Evolutionary conservation across 2,797 vertebrate genomes (phyloP), one percentile per base, ranked within the genome.

Genomic region (Enteromius fasciolatus): DNA sequence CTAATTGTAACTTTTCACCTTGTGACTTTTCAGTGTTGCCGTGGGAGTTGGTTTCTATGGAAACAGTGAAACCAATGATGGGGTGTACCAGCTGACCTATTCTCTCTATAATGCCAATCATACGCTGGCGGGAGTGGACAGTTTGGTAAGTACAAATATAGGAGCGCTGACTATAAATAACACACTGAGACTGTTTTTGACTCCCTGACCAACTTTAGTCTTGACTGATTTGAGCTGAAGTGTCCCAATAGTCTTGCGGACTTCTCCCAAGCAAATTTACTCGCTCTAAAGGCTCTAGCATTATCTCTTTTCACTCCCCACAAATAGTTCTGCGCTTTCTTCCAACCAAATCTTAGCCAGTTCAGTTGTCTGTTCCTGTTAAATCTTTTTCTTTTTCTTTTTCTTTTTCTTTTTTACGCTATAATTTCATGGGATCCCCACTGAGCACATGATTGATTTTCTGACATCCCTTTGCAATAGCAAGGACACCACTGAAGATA

Each of bases 1-100:
- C 39, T 80, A 69, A 82, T 78, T 36, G 23, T 50, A 28, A 79
- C 41, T 76, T 73, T 80, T 83, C 52, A 52, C 63, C 81, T 80
- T 57, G 25, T 76, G 67, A 57, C 28, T 36, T 83, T 50, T 64
- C 89, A 99, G 98, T 12, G 89, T 94, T 5, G 97, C 97, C 0
- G 95, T 99, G 15, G 97, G 97, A 12, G 85, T 97, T 41, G 98
- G 98, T 92, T 99, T 99, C 93, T 99, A 98, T 7, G 97, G 97
- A 86, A 99, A 99, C 95, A 99, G 98, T 0, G 97, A 99, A 94
- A 96, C 96, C 88, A 97, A 97, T 0, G 98, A 99, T 0, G 97
- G 98, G 0, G 92, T 96, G 52, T 95, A 97, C 93, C 98, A 99
- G 93, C 90, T 99, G 90, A 96, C 97, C 90, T 98, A 97, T 84